Evolutionary conservation across 2,113 vertebrate genomes (phyloP), one percentile per base, ranked within the genome.

Genomic region (Phyllopteryx taeniolatus): DNA sequence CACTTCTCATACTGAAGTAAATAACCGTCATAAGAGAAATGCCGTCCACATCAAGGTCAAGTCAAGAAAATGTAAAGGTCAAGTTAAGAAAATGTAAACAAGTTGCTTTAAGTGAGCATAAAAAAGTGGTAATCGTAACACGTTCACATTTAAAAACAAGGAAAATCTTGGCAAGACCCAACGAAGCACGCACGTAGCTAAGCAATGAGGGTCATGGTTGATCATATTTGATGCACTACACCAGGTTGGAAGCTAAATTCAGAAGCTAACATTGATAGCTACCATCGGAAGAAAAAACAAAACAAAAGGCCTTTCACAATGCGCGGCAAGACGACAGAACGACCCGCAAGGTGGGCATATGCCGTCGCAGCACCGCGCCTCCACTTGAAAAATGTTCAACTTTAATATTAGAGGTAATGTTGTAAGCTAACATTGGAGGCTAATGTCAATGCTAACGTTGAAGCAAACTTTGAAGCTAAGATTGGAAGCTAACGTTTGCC

Each of bases 31-130:
- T 71, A 72, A 53, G 43, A 57, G 39, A 69, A 68, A 75, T n/a
- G 53, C 47, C 14, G 5, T 11, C 14, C 61, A 49, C 60, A 44
- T 72, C 61, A 51, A 56, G 9, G 53, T 33, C 27, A 27, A 27
- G 27, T 27, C 27, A 56, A 42, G n/a, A 79, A 74, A 83, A 82
- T 86, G 84, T 87, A 90, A 91, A 90, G 27, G 27, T 27, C 87
- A 81, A 46, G 74, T 79, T 33, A 56, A 42, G n/a, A 79, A 74
- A 83, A 82, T 86, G 84, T 87, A 90, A 91, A 90, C 87, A 81
- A 46, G 74, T 79, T 72, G 70, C 76, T 81, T 84, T 60, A 71
- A 71, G 69, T 74, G 72, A 77, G 71, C 62, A 57, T 22, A 74
- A 27, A 61, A 33, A 83, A 88, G 86, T 84, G 86, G 87, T 77